Evolutionary conservation across 2,888 invertebrate species (phyloP), one percentile per base, ranked within the genome.

Genomic region (Poecilus cupreus): DNA sequence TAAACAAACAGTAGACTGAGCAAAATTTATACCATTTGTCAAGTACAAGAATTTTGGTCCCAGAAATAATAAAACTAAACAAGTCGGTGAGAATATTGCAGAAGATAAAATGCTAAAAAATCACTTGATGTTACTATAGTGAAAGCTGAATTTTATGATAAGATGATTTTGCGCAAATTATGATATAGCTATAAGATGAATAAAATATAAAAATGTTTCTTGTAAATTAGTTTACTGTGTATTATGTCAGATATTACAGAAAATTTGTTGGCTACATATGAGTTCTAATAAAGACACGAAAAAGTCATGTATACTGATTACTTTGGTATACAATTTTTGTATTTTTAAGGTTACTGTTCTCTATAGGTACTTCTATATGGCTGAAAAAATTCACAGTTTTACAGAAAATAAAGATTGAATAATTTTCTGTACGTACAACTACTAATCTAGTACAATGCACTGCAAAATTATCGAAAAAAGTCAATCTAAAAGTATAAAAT

Each of bases 401-500:
- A 76, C 39, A 54, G 57, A 54, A 75, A 76, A 72, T 49, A 72
- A 74, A 74, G 18, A 51, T 11, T 49, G 20, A 76, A 57, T 70
- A 68, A 43, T 70, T 70, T 39, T 57, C 32, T 76, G 57, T 76
- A 76, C 37, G 51, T 51, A 76, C 26, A 76, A 26, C 13, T 37
- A 32, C 72, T 72, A 72, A n/a, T 77, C 72, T 75, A 75, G 16
- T 51, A 79, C 79, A 80, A 80, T 80, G 80, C 54, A 80, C 60
- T 80, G 80, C 80, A 57, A 80, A 80, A 80, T 80, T 68, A 80
- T 80, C 26, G 57, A 72, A 72, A 60, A 49, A 22, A 26, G 46
- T 76, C 46, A 76, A 76, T 76, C 75, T 75, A 79, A 68, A 37
- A 75, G 81, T 81, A 81, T 81, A 81, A 81, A 81, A 81, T 46